These are phyloP conservation scores for Corydoras maculifer DNA, from an alignment of 2,113 vertebrate species.

Conservation along the genomic window DNA sequence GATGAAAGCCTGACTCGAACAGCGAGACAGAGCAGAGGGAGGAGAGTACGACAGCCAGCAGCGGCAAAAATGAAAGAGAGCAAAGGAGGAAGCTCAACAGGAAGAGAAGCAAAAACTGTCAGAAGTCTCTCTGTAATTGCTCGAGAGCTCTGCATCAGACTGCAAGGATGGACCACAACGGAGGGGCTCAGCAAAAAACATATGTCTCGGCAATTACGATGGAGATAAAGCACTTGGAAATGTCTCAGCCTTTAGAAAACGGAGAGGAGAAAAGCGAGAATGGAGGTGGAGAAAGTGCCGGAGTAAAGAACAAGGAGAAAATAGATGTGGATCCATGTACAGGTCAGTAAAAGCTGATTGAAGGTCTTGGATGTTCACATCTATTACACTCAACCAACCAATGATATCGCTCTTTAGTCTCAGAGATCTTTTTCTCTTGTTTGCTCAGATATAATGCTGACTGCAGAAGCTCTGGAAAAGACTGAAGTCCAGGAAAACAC, in stretches of 20 bases:
- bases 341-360: constrained; percentile 5
- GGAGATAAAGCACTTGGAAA: constrained; percentile 44
- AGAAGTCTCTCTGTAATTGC: constrained; percentile 28
- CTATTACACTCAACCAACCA: no score
- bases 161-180: constrained; percentile 46
- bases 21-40: no score
- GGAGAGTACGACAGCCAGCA: not conserved
- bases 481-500: no score
- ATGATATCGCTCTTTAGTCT: no score
- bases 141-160: not conserved
- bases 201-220: constrained; percentile 59
- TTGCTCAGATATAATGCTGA: no score
- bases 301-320: not conserved
- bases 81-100: constrained; percentile 1
- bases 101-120: not conserved
- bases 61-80: constrained; percentile 1
- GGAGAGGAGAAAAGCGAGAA: constrained; percentile 33
- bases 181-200: constrained; percentile 48
- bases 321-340: constrained; percentile 35
- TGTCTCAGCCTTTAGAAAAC: not conserved
- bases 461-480: no score
- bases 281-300: not conserved
- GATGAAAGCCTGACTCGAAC: no score
- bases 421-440: no score
- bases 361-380: no score